Conservation (phyloP, 1,140 invertebrate species). For the Drosophila santomea region DNA sequence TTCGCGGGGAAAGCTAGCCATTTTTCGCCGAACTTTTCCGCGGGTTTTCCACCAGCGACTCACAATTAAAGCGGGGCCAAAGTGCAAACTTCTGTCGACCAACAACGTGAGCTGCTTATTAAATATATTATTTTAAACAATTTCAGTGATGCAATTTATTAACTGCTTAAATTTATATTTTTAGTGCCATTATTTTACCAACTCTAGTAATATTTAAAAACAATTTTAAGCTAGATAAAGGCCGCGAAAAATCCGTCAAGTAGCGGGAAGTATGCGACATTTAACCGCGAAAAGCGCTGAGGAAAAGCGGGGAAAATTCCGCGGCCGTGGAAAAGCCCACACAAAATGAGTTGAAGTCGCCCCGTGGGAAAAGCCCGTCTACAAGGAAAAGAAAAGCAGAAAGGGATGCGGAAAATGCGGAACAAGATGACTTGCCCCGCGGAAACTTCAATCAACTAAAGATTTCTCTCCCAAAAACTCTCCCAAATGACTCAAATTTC, state of each 20-base stretch:
- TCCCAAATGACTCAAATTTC: conserved; percentile 6
- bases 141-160: not conserved
- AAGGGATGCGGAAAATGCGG: not conserved
- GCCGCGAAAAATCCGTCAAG: not conserved
- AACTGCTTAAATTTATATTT: no score
- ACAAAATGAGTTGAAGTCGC: not conserved
- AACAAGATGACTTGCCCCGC: conserved; percentile 8
- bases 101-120: not conserved
- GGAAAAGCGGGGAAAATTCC: conserved; percentile 1
- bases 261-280: conserved; percentile 7
- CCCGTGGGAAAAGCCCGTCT: not conserved
- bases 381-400: not conserved
- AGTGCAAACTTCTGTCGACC: not conserved
- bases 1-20: not conserved
- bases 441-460: conserved; percentile 27
- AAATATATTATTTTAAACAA: not conserved
- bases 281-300: conserved; percentile 3
- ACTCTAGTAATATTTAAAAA: not conserved
- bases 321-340: no score
- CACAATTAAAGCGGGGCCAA: conserved; percentile 3
- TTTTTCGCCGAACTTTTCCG: not conserved
- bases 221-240: not conserved
- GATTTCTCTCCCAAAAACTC: conserved; percentile 6
- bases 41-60: not conserved
- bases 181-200: not conserved